These are phyloP conservation scores for Oligia latruncula DNA, from an alignment of 2,888 invertebrate genomes.

Conservation along the genomic window DNA sequence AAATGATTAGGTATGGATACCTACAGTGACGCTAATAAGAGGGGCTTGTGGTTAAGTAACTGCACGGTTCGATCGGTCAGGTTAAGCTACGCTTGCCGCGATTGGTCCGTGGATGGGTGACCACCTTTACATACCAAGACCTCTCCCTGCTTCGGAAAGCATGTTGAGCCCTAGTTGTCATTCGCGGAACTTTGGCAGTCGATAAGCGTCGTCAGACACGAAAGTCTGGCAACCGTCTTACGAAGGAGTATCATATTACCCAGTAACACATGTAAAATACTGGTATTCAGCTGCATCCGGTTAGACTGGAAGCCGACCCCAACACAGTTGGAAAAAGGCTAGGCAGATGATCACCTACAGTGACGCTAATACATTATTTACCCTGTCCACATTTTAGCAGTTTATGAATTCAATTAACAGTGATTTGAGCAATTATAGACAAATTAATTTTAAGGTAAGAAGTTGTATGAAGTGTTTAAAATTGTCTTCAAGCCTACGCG, in stretches of 20 bases:
- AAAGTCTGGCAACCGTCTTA: not conserved
- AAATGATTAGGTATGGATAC: not conserved
- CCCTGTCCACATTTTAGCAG: not conserved
- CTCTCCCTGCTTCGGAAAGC: not conserved
- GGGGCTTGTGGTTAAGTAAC: not conserved
- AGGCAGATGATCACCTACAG: not conserved
- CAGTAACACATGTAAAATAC: not conserved
- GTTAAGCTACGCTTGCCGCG: too few species aligned
- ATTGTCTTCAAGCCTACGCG: not conserved
- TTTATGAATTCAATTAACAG: not conserved
- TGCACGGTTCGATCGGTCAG: not conserved
- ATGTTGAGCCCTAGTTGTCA: not conserved
- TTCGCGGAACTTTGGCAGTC: not conserved
- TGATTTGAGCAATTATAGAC: not conserved
- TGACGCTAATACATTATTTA: not conserved
- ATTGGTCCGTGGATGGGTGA: too few species aligned
- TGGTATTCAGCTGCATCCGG: not conserved
- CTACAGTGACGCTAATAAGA: not conserved
- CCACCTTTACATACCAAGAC: too few species aligned
- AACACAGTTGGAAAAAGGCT: not conserved
- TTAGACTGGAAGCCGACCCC: not conserved
- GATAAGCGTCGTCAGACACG: not conserved
- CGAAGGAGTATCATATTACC: not conserved
- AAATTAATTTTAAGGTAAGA: too few species aligned
- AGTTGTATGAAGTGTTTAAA: not conserved